These are phyloP conservation scores for Acanthisitta chloris DNA, from an alignment of 2,113 vertebrate genomes.

Conservation along the genomic window DNA sequence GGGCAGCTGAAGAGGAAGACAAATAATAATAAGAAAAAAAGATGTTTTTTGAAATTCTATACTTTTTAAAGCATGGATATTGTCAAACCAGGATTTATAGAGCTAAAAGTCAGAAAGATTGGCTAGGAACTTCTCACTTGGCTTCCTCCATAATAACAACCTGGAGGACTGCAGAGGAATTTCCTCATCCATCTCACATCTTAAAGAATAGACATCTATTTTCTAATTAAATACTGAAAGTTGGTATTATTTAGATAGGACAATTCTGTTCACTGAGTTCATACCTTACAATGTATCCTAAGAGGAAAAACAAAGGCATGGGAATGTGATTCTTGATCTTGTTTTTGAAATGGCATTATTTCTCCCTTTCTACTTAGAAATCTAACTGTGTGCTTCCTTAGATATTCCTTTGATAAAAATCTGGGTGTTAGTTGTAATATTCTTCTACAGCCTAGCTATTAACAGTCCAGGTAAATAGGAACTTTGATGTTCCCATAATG, in stretches of 20 bases:
- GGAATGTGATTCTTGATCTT: background rate
- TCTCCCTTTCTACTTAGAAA: background rate
- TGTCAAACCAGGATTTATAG: background rate
- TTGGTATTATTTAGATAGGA: background rate
- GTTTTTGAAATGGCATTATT: background rate
- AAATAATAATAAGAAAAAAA: background rate
- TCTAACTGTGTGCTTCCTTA: background rate
- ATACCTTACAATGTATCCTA: background rate
- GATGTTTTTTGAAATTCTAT: background rate
- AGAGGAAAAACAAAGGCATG: background rate
- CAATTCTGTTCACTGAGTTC: background rate
- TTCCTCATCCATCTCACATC: background rate
- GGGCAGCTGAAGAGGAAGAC: background rate
- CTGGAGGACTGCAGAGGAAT: background rate
- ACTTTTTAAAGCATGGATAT: background rate
- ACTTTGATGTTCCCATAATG: slow-evolving; percentile 5
- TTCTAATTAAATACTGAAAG: background rate
- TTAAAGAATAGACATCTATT: background rate
- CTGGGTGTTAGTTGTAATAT: background rate
- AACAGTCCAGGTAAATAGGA: slow-evolving; percentile 1
- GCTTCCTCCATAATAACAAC: background rate
- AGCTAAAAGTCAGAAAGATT: background rate
- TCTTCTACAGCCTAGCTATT: background rate
- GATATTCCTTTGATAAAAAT: background rate
- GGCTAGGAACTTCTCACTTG: background rate